These are phyloP conservation scores for Lasiurus borealis DNA, from an alignment of 2,113 vertebrate genomes.

Conservation along the genomic window DNA sequence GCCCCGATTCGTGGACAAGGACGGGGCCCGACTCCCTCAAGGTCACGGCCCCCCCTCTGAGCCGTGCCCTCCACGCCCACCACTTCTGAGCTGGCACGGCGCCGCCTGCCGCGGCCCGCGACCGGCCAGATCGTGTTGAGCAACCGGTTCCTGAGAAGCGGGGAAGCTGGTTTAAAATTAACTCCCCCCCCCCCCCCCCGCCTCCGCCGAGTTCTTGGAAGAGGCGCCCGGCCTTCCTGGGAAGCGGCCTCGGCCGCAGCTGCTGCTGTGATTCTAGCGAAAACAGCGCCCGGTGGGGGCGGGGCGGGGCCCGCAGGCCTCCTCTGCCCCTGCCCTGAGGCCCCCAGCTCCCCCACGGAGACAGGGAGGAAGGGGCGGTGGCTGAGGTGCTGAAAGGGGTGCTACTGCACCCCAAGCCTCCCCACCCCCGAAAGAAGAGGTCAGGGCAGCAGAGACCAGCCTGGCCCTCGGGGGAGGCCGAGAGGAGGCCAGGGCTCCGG, in stretches of 20 bases:
- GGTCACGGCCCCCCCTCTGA: conserved; percentile 53
- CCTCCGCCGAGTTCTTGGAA: conserved; percentile 82
- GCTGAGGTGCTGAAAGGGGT: background rate
- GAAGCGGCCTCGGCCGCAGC: conserved; percentile 80
- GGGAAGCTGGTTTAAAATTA: conserved; percentile 84
- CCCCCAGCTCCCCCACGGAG: background rate
- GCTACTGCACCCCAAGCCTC: background rate
- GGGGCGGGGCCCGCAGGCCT: background rate
- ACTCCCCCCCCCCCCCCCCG: conserved; percentile 68
- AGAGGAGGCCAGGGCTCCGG: background rate
- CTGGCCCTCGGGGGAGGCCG: background rate
- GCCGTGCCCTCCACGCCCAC: conserved; percentile 41
- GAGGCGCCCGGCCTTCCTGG: conserved; percentile 80
- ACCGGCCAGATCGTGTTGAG: conserved; percentile 80
- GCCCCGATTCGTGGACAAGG: background rate
- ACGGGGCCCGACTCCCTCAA: conserved; percentile 54
- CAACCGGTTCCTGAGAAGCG: conserved; percentile 83
- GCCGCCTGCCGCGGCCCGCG: conserved; percentile 61
- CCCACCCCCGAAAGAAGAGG: background rate
- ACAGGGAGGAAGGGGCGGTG: background rate
- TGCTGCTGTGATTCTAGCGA: conserved; percentile 74
- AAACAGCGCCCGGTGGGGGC: conserved; percentile 73
- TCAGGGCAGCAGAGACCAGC: background rate
- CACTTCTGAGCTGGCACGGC: conserved; percentile 63
- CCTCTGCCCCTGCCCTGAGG: background rate